Evolutionary conservation across 2,888 invertebrate species (phyloP).

Genomic region (Caenorhabditis sinica): DNA sequence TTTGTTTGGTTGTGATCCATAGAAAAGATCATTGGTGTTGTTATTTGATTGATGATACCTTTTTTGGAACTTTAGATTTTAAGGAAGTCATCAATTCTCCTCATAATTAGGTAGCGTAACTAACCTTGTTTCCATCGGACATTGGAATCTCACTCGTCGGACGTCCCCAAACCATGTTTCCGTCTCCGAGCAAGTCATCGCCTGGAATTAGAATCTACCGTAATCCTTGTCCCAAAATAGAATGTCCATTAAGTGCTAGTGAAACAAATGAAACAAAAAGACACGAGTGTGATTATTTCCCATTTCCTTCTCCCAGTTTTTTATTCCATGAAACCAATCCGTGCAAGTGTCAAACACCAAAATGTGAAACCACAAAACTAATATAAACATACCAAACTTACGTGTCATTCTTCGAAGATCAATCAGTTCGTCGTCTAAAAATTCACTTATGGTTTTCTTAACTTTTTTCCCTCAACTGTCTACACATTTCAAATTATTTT

Average conservation of each 20-base stretch:
- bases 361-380: conserved; percentile 19
- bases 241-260: conserved; percentile 2
- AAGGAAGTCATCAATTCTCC: neutral
- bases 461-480: neutral
- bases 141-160: conserved; percentile 70
- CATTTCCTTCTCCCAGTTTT: neutral
- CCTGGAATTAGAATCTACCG: conserved; percentile 56
- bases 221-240: neutral
- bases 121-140: conserved; percentile 64
- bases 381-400: conserved; percentile 48
- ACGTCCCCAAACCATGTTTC: conserved; percentile 71
- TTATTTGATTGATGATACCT: too few relatives aligned
- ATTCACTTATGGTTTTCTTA: neutral
- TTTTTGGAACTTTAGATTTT: too few relatives aligned
- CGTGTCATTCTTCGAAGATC: conserved; percentile 58
- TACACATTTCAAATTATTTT: neutral
- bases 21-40: too few relatives aligned
- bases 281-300: conserved; percentile 12
- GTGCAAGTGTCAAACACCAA: conserved; percentile 42
- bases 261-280: conserved; percentile 1
- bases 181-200: conserved; percentile 70
- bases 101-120: neutral
- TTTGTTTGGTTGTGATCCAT: neutral
- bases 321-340: conserved; percentile 9
- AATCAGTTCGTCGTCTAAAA: conserved; percentile 64